Conservation (phyloP, 92 coral and sea anemone genomes). For the Muricea muricata region DNA sequence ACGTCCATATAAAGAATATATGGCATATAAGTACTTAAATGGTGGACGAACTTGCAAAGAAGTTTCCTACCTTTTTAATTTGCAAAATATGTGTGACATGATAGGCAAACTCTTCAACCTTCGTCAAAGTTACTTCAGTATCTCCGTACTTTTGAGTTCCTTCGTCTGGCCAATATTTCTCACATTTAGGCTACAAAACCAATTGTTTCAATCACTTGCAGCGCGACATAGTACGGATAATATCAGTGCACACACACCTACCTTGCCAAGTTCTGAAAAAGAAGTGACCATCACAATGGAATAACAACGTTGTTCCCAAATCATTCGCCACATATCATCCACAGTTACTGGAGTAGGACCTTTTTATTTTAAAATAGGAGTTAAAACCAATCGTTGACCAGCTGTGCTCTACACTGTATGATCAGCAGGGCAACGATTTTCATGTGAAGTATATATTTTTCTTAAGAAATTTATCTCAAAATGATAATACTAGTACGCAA, state of each 20-base stretch:
- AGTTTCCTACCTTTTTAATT: conserved; percentile 1
- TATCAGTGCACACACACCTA: background rate
- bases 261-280: conserved; percentile 1
- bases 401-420: background rate
- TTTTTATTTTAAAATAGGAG: background rate
- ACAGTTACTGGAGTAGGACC: background rate
- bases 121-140: conserved; percentile 24
- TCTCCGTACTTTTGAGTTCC: conserved; percentile 15
- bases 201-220: background rate
- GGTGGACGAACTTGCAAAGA: no score
- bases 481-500: no score
- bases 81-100: background rate
- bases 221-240: background rate
- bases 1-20: no score
- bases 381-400: no score
- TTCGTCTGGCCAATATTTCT: conserved; percentile 29
- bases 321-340: conserved; percentile 28
- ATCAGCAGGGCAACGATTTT: background rate
- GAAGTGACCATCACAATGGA: conserved; percentile 25
- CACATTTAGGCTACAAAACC: conserved; percentile 28
- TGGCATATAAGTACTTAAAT: no score
- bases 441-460: no score
- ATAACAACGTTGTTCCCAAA: conserved; percentile 19
- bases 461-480: no score
- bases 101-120: conserved; percentile 22